Percentiles rank a stretch among this genome's conserved stretches.
These are phyloP conservation scores for Paramormyrops kingsleyae DNA, from an alignment of 2,113 vertebrate genomes.

Conservation along the genomic window DNA sequence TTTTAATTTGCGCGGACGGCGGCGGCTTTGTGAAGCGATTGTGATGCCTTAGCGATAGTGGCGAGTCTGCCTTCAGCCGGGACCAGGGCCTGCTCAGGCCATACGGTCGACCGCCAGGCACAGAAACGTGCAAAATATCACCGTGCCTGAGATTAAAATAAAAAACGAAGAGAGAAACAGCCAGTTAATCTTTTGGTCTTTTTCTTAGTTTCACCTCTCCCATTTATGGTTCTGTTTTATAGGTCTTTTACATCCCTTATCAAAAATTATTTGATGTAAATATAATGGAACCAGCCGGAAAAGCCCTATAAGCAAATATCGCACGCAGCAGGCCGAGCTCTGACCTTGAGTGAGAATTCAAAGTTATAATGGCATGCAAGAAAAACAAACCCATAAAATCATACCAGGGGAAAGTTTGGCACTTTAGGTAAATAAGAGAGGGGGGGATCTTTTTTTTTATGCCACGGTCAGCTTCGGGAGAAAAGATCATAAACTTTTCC, in stretches of 20 bases:
- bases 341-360: conserved; percentile 82
- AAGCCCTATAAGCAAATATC: conserved; percentile 77
- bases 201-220: conserved; percentile 63
- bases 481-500: conserved; percentile 50
- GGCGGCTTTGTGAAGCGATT: conserved; percentile 77
- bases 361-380: conserved; percentile 59
- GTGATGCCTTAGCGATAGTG: conserved; percentile 66
- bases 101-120: neutral
- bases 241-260: conserved; percentile 82
- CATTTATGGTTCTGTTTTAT: conserved; percentile 69
- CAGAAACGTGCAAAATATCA: conserved; percentile 47
- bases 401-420: conserved; percentile 54
- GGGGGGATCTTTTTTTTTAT: conserved; percentile 46
- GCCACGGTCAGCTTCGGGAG: conserved; percentile 58
- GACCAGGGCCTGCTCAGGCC: conserved; percentile 34
- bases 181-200: conserved; percentile 70
- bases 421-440: conserved; percentile 65
- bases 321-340: conserved; percentile 59
- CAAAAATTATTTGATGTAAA: conserved; percentile 93
- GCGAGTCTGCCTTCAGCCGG: conserved; percentile 63
- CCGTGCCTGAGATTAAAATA: conserved; percentile 50
- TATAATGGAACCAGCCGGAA: conserved; percentile 77
- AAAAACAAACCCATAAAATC: conserved; percentile 73
- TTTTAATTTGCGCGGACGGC: conserved; percentile 77
- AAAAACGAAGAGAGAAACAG: conserved; percentile 31